Base-by-base conservation (phyloP, 2,113 vertebrate species). In the Plotosus lineatus region DNA sequence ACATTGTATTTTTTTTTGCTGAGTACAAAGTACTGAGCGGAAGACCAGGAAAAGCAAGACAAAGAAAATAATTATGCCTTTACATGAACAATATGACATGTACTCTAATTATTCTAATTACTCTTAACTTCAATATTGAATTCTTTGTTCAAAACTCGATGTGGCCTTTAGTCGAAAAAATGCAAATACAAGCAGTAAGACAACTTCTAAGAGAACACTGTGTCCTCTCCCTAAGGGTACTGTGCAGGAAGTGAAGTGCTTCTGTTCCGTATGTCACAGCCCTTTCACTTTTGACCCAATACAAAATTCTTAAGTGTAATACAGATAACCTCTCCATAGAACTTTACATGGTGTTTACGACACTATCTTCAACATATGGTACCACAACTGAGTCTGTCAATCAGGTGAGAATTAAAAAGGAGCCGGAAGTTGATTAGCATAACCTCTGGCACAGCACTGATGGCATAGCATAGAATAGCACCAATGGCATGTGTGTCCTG, bases 121-220 rank as follows among this genome's bases (percentile, higher is more conserved):
- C n/a, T n/a, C n/a, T n/a, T n/a, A 11, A 3, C 53, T 10, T 10
- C 26, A 3, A n/a, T 56, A 26, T 31, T 31, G 31, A 31, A 31
- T 31, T 4, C 26, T 61, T 17, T 2, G 17, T 14, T 36, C 53
- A 8, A 58, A 14, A 28, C 11, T 14, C 8, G 31, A 60, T 61
- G 17, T 33, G 6, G 58, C 44, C n/a, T 10, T 75, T 21, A 12
- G 72, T n/a, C 61, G 55, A 53, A 26, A 42, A 38, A 3, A 44
- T 61, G 10, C 71, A 75, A 72, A 65, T 58, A 38, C 9, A 28
- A n/a, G 26, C 53, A 55, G 63, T 36, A 23, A 65, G 66, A 81
- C 63, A 85, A 58, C 82, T 36, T 78, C 80, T 80, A 44, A 77
- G 77, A 79, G 58, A 42, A 46, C 51, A 56, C 19, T 48, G 72